Base-by-base conservation (phyloP, 2,797 vertebrate species). In the Vipera latastei region DNA sequence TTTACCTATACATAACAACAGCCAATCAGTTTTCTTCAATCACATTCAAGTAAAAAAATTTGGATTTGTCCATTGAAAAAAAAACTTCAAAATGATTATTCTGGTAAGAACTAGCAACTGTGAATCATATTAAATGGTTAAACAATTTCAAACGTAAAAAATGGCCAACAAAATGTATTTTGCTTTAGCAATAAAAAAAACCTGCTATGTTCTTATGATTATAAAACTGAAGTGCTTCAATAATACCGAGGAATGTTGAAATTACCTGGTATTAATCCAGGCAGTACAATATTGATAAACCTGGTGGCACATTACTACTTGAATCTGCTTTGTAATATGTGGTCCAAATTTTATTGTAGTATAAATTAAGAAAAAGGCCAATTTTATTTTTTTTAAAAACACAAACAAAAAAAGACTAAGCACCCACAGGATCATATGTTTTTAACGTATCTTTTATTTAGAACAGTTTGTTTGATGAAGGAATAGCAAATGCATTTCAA, bases 1-100 rank as follows among this genome's bases (percentile, higher is more conserved):
- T 98, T 99, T 96, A 98, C 97, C 98, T 99, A 97, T n/a, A 95
- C 96, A 98, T 97, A 97, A 98, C 95, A 98, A 98, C 97, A 98
- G 97, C 97, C 97, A 98, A 98, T 98, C 97, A 98, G 97, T 98
- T 98, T 97, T 97, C 97, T 98, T 97, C 97, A 98, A 98, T 97
- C 95, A 98, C 88, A 98, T 88, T 97, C 89, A 96, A 95, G 92
- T 96, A 94, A 96, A 97, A 95, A 98, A 94, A 97, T 95, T 96
- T 97, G 98, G 98, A 97, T 96, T 97, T 97, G 96, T 96, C 96
- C 97, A 96, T 97, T 93, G 97, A 96, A 97, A 93, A 97, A 93
- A 96, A 93, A 63, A 14, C 83, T 91, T 91, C 94, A 96, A 83
- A 83, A 83, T 83, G 73, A 83, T 83, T 83, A 48, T 83, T 83